Evolutionary conservation across 2,113 vertebrate genomes (phyloP).

Genomic region (Ginglymostoma cirratum): DNA sequence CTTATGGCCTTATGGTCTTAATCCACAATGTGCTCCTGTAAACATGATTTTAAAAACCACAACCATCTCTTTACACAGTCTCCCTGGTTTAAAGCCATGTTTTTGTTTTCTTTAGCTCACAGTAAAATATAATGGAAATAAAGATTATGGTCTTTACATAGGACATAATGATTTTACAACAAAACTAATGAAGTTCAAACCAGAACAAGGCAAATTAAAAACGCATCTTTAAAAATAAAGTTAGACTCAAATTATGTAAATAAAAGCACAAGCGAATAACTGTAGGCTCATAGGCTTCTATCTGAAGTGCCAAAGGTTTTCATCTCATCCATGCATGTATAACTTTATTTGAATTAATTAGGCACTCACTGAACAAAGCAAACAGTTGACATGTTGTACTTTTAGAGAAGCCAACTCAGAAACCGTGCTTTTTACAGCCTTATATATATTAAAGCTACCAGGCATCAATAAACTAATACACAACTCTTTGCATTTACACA

Average conservation of each 20-base stretch:
- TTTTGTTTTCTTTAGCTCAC: too few relatives aligned
- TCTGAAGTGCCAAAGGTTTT: background rate
- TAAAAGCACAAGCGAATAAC: background rate
- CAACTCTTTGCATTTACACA: background rate
- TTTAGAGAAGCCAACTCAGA: background rate
- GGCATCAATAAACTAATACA: background rate
- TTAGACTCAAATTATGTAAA: background rate
- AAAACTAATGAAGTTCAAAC: background rate
- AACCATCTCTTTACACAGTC: too few relatives aligned
- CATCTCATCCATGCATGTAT: background rate
- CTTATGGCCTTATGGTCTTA: too few relatives aligned
- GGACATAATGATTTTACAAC: background rate
- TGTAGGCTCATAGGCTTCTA: background rate
- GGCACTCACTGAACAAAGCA: background rate
- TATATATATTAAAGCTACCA: background rate
- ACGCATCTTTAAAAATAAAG: background rate
- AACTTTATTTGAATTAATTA: background rate
- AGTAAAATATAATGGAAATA: too few relatives aligned
- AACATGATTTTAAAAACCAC: too few relatives aligned
- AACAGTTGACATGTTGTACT: background rate
- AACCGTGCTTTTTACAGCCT: background rate
- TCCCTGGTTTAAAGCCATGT: too few relatives aligned
- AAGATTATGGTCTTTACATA: too few relatives aligned
- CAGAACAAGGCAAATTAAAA: background rate
- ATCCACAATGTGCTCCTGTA: too few relatives aligned